Evolutionary conservation across 2,797 vertebrate species (phyloP).

Genomic region (Florisuga fusca): DNA sequence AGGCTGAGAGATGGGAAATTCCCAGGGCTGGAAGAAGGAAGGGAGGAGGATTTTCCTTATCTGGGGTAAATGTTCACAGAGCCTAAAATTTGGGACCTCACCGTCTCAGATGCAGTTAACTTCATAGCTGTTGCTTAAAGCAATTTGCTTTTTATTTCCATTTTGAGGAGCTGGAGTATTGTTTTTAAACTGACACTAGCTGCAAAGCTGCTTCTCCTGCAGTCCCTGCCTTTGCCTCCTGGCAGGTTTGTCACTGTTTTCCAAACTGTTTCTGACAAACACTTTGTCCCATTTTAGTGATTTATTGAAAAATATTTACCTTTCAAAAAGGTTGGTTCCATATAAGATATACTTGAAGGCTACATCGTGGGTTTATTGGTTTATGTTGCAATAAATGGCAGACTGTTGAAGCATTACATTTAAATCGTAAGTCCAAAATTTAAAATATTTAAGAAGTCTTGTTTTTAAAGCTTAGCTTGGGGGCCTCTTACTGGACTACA

Average conservation of each 20-base stretch:
- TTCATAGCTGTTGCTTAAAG: not conserved
- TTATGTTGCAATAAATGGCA: not conserved
- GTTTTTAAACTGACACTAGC: not conserved
- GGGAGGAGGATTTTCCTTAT: not conserved
- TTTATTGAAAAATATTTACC: not conserved
- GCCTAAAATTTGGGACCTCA: not conserved
- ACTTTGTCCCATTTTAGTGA: not conserved
- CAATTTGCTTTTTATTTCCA: not conserved
- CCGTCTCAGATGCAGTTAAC: not conserved
- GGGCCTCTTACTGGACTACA: not conserved
- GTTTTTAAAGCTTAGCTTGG: not conserved
- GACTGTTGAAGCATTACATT: not conserved
- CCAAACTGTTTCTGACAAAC: not conserved
- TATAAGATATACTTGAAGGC: not conserved
- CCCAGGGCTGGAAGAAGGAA: not conserved
- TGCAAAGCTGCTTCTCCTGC: not conserved
- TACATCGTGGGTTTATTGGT: not conserved
- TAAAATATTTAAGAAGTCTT: not conserved
- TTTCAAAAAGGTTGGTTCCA: not conserved
- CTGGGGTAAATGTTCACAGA: accelerated
- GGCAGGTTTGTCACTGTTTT: not conserved
- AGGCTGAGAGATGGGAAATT: not conserved
- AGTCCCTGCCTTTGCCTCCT: not conserved
- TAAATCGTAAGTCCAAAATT: not conserved
- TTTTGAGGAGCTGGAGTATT: not conserved